Conservation (phyloP, 2,888 invertebrate genomes). For the Melieria picta region DNA sequence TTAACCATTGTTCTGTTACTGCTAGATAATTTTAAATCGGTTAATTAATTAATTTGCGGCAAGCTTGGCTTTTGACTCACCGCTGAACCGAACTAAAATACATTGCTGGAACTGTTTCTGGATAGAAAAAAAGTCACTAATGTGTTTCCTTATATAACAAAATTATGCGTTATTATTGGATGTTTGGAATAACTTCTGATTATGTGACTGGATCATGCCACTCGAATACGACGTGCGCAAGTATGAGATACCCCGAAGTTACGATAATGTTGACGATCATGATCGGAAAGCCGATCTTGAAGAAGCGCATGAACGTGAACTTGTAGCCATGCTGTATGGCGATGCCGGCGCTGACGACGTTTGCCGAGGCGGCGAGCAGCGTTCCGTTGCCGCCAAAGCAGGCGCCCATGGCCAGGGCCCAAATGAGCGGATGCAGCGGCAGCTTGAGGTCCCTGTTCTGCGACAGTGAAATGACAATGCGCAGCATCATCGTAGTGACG, state of each 20-base stretch:
- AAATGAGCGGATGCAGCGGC: conserved; percentile 82
- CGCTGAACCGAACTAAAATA: too few species aligned
- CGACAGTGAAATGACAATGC: conserved; percentile 76
- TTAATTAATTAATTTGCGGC: too few species aligned
- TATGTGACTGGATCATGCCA: conserved; percentile 68
- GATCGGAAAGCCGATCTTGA: conserved; percentile 83
- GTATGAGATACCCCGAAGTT: conserved; percentile 74
- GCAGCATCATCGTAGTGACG: conserved; percentile 90
- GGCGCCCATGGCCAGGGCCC: conserved; percentile 87
- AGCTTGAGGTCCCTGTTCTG: conserved; percentile 74
- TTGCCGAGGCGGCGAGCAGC: conserved; percentile 88
- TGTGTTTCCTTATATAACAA: too few species aligned
- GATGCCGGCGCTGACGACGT: conserved; percentile 90
- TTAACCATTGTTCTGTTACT: too few species aligned
- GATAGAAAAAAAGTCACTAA: too few species aligned
- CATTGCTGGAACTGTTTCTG: too few species aligned
- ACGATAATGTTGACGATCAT: conserved; percentile 76
- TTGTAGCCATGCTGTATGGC: conserved; percentile 90
- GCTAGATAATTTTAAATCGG: too few species aligned
- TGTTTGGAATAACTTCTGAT: too few species aligned
- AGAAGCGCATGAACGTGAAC: conserved; percentile 84
- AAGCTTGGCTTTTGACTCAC: too few species aligned
- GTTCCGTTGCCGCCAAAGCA: conserved; percentile 93
- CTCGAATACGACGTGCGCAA: conserved; percentile 74
- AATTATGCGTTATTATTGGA: too few species aligned